A percentile compares a stretch with the other conserved stretches of the same genome.
Conservation (phyloP, 2,797 vertebrate genomes). For the Okamejei kenojei region DNA sequence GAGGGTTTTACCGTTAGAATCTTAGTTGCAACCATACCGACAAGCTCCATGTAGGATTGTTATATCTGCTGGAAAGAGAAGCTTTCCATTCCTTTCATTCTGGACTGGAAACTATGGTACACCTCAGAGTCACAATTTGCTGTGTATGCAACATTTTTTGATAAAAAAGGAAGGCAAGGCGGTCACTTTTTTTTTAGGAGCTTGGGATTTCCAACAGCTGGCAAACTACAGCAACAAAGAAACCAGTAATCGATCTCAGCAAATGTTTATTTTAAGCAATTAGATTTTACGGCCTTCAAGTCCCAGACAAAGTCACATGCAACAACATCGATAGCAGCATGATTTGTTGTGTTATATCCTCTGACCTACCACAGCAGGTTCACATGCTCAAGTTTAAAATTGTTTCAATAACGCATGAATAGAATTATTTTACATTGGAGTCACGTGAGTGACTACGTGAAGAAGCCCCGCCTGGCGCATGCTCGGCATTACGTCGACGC, state of each 20-base stretch:
- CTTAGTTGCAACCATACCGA: not conserved
- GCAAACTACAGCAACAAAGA: not conserved
- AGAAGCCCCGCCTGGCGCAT: too few relatives aligned
- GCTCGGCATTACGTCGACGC: too few relatives aligned
- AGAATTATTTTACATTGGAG: too few relatives aligned
- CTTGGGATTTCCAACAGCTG: not conserved
- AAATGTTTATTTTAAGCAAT: conserved; percentile 25
- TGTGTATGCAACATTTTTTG: not conserved
- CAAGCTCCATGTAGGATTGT: not conserved
- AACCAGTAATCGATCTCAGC: not conserved
- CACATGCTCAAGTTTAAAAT: not conserved
- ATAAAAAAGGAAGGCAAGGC: not conserved
- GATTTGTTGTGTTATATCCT: not conserved
- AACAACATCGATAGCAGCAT: not conserved
- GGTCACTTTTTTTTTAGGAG: not conserved
- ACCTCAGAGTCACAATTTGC: not conserved
- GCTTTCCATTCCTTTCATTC: not conserved
- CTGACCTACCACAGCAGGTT: not conserved
- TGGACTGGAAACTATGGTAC: not conserved
- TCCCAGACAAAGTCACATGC: not conserved
- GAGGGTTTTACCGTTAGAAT: not conserved
- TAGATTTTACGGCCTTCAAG: not conserved
- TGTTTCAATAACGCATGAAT: not conserved
- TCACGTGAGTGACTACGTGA: too few relatives aligned
- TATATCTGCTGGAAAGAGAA: not conserved